Evolutionary conservation across 1,140 invertebrate species (phyloP).

Genomic region (Calephelis nemesis): DNA sequence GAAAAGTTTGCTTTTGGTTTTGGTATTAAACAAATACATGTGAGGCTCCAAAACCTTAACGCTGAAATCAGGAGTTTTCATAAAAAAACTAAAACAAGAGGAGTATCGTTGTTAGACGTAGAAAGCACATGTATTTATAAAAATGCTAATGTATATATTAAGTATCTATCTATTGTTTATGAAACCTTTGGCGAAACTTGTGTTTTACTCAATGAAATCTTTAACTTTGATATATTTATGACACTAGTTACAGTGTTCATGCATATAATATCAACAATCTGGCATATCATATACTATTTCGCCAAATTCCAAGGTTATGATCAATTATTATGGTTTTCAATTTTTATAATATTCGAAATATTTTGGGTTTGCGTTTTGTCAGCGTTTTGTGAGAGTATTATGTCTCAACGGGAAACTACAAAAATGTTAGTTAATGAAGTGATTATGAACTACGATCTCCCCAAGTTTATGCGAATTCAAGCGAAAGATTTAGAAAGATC

Average conservation of each 20-base stretch:
- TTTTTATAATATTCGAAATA: background rate
- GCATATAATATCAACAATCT: background rate
- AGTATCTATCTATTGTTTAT: background rate
- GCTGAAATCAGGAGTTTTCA: background rate
- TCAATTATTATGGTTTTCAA: background rate
- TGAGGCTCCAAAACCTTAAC: background rate
- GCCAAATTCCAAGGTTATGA: background rate
- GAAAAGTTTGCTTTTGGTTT: background rate
- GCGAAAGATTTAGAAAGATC: background rate
- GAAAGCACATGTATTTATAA: background rate
- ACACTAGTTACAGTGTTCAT: background rate
- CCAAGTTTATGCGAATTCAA: background rate
- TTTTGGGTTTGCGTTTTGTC: background rate
- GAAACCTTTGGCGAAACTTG: background rate
- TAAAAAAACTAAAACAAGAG: background rate
- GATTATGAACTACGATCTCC: background rate
- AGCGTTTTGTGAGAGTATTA: background rate
- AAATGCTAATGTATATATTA: background rate
- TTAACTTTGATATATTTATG: background rate
- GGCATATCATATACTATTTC: background rate
- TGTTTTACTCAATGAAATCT: background rate
- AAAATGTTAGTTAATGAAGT: background rate
- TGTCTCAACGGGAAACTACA: background rate
- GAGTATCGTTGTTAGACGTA: background rate
- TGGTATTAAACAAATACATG: background rate